Evolutionary conservation across 1,140 invertebrate species (phyloP).

Genomic region (Bombyx mori): DNA sequence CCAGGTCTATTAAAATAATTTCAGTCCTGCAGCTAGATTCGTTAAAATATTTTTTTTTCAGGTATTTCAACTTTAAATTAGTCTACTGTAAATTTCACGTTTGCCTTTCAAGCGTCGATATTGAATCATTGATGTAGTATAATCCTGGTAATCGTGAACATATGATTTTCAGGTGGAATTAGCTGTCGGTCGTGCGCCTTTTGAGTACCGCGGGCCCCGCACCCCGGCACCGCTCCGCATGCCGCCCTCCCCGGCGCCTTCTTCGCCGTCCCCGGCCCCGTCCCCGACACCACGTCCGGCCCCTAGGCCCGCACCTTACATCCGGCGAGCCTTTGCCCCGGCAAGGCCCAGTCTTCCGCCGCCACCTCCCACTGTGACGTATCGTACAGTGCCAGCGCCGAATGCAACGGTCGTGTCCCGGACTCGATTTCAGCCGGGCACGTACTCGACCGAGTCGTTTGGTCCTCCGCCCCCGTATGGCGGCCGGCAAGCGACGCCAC

Average conservation of each 20-base stretch:
- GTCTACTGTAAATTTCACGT: too few species aligned
- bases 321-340: constrained; percentile 27
- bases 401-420: constrained; percentile 34
- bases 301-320: constrained; percentile 26
- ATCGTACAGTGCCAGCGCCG: constrained; percentile 38
- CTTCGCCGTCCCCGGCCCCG: constrained; percentile 18
- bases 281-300: constrained; percentile 25
- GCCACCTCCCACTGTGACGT: constrained; percentile 23
- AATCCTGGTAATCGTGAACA: too few species aligned
- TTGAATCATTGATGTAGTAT: background rate
- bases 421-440: constrained; percentile 34
- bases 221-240: constrained; percentile 41
- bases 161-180: constrained; percentile 41
- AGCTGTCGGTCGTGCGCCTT: constrained; percentile 52
- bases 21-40: too few species aligned
- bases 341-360: constrained; percentile 21
- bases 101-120: too few species aligned
- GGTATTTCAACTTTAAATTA: too few species aligned
- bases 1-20: too few species aligned
- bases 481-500: constrained; percentile 18
- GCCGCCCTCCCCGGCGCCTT: constrained; percentile 48
- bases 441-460: constrained; percentile 34
- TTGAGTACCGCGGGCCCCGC: constrained; percentile 53
- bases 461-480: constrained; percentile 36
- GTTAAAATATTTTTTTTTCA: too few species aligned